phyloP scores from a whole-genome alignment of 92 coral and sea anemone genomes.

The Hydrozoanthus gracilis region DNA sequence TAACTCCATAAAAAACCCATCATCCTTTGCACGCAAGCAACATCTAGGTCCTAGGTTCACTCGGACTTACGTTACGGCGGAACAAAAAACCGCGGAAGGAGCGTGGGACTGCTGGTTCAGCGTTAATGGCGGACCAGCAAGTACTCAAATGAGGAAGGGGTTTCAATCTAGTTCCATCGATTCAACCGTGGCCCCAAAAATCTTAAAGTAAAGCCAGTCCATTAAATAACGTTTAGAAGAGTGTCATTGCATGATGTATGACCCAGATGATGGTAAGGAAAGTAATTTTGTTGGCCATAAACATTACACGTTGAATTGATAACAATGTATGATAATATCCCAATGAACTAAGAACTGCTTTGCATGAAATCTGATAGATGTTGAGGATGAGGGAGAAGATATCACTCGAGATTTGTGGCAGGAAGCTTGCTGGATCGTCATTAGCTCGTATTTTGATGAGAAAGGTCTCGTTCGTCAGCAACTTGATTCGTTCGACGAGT shows the following conservation, averaged over 20 bases:
- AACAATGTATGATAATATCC: not conserved
- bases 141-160: not conserved
- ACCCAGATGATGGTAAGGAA: constrained; percentile 95
- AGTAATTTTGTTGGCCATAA: constrained; percentile 1
- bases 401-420: constrained; percentile 98
- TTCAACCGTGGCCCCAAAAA: not conserved
- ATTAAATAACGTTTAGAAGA: constrained; percentile 4
- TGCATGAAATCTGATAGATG: constrained; percentile 41
- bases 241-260: constrained; percentile 65
- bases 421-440: constrained; percentile 99
- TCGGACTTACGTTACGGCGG: not conserved
- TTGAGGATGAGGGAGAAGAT: constrained; percentile 97
- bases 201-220: not conserved
- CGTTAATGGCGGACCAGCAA: constrained; percentile 21
- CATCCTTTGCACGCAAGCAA: constrained; percentile 19
- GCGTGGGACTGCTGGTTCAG: constrained; percentile 49
- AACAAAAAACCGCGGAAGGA: not conserved
- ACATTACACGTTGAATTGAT: not conserved
- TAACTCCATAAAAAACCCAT: not conserved
- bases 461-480: constrained; percentile 99
- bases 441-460: constrained; percentile 98
- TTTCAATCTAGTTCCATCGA: constrained; percentile 1
- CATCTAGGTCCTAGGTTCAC: constrained; percentile 26
- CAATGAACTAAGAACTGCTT: not conserved
- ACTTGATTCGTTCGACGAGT: constrained; percentile 97